Base-by-base conservation (phyloP, 2,113 vertebrate genomes). In the Sialia sialis region DNA sequence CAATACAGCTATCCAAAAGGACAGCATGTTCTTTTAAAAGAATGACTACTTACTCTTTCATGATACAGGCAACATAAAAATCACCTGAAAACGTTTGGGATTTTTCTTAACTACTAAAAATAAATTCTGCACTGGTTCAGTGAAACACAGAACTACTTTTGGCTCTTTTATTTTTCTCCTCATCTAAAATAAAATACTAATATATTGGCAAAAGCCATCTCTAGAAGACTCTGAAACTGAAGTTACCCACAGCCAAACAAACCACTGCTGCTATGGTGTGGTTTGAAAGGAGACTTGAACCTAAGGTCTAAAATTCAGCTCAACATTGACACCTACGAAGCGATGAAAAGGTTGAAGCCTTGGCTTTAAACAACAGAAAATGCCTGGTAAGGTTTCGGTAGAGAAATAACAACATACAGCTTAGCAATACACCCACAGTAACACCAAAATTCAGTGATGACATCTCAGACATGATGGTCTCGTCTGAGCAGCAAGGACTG, bases 11-110 rank as follows among this genome's bases (percentile, higher is more conserved):
- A 64, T 89, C 84, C 84, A 97, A 93, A 93, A 95, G 95, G 91
- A 97, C 95, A 97, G 77, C 26, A 4, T 94, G 96, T 97, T 93
- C 95, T 95, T 91, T 91, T 90, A 62, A 90, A 94, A 92, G 86
- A 95, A 88, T 80, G 78, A 94, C 78, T 83, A 85, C 82, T 95
- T 86, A 83, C 23, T 91, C 78, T 76, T 95, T 73, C 74, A 64
- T 79, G 81, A 76, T 80, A 94, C 41, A 83, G 75, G 44, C 86
- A 95, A 76, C 38, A 86, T 20, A 86, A 89, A 95, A 95, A 74
- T 93, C 59, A 96, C 96, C 94, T 94, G 91, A 91, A 94, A 92
- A 73, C 2, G 14, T 68, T 27, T 0, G 3, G 51, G 17, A 3
- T 41, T 49, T 69, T 78, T 80, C 89, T 87, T n/a, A 63, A 36